Evolutionary conservation across 1,140 invertebrate species (phyloP).

Genomic region (Choristoneura fumiferana): DNA sequence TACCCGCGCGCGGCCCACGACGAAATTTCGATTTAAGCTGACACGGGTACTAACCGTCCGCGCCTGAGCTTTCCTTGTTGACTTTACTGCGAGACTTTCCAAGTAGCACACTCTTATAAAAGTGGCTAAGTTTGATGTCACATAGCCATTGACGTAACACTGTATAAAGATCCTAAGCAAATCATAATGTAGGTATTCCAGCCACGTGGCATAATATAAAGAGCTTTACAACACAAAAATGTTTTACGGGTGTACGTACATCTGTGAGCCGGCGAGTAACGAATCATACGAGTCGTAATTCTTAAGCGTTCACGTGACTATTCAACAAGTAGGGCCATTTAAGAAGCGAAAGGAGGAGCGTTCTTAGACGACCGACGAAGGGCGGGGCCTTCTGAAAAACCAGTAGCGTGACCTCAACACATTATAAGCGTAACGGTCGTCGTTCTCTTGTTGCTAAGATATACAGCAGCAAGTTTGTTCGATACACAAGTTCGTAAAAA

Average conservation of each 20-base stretch:
- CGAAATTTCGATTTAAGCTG: conserved; percentile 59
- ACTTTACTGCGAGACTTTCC: conserved; percentile 43
- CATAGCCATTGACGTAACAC: neutral
- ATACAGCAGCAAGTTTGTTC: conserved; percentile 46
- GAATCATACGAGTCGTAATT: conserved; percentile 52
- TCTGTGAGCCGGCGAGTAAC: conserved; percentile 32
- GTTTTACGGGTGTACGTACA: conserved; percentile 18
- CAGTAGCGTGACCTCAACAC: conserved; percentile 47
- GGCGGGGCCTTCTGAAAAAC: conserved; percentile 69
- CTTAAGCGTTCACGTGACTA: conserved; percentile 46
- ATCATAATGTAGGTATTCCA: neutral
- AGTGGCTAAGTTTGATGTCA: conserved; percentile 22
- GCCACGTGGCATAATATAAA: conserved; percentile 2
- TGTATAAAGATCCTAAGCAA: conserved; percentile 1
- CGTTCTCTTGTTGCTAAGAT: conserved; percentile 56
- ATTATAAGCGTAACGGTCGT: conserved; percentile 56
- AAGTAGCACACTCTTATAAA: conserved; percentile 41
- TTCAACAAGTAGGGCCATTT: conserved; percentile 54
- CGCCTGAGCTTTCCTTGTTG: conserved; percentile 39
- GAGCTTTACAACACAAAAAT: conserved; percentile 26
- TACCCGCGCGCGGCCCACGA: conserved; percentile 43
- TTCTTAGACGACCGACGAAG: conserved; percentile 48
- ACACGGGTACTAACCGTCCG: conserved; percentile 41
- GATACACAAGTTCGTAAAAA: conserved; percentile 30
- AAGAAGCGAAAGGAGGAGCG: conserved; percentile 70